phyloP scores from a whole-genome alignment of 2,888 invertebrate genomes.

The Diarsia mendica region DNA sequence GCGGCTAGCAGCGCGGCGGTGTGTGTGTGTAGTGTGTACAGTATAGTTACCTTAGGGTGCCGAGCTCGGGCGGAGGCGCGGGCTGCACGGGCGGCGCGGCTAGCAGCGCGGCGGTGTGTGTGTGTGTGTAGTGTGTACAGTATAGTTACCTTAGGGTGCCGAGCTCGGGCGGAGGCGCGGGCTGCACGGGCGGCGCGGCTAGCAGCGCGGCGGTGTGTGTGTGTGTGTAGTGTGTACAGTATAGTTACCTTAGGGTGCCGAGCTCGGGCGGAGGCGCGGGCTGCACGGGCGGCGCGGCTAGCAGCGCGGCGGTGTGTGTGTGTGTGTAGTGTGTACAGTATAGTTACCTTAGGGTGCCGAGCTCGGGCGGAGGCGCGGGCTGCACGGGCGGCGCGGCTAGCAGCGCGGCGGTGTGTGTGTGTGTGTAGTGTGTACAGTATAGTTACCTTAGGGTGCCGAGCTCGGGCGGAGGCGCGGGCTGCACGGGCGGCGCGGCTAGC shows the following conservation, averaged over 20 bases:
- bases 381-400: conserved; percentile 18
- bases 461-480: conserved; percentile 10
- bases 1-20: conserved; percentile 50
- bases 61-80: conserved; percentile 6
- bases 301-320: conserved; percentile 43
- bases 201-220: conserved; percentile 45
- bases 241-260: background rate
- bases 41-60: background rate
- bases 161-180: conserved; percentile 14
- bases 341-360: background rate
- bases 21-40: background rate
- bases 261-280: conserved; percentile 16
- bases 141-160: background rate
- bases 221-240: background rate
- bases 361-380: conserved; percentile 16
- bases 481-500: conserved; percentile 22
- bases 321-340: background rate
- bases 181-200: conserved; percentile 12
- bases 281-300: conserved; percentile 14
- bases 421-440: background rate
- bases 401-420: conserved; percentile 42
- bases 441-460: background rate
- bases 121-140: background rate
- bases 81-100: conserved; percentile 15
- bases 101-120: conserved; percentile 43